A percentile compares a stretch with the other conserved stretches of the same genome.
These are phyloP conservation scores for Thryonomys swinderianus DNA, from an alignment of 2,113 vertebrate genomes.

Conservation along the genomic window DNA sequence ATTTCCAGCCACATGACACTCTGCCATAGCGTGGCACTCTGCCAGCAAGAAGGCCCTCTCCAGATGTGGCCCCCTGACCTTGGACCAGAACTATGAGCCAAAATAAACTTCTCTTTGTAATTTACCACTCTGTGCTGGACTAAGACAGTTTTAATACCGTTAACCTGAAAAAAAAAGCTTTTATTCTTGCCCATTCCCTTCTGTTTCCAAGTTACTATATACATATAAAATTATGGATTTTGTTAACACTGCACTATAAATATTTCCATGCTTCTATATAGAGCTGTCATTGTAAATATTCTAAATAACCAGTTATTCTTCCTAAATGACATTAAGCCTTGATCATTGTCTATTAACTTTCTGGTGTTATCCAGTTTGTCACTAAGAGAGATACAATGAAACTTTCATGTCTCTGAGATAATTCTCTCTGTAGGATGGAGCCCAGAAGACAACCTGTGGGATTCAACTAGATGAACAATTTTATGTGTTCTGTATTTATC, in stretches of 20 bases:
- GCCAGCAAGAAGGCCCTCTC: not conserved
- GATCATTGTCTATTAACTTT: not conserved
- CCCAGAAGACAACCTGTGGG: not conserved
- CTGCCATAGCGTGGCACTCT: not conserved
- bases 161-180: not conserved
- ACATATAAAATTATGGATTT: not conserved
- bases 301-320: not conserved
- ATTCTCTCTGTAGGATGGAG: not conserved
- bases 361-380: not conserved
- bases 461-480: not conserved
- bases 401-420: not conserved
- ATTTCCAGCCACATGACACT: not conserved
- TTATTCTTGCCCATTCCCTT: not conserved
- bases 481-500: not conserved
- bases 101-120: not conserved
- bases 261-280: not conserved
- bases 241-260: not conserved
- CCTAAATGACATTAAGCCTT: not conserved
- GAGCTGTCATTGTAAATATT: conserved; percentile 5
- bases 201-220: not conserved
- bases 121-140: not conserved
- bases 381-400: not conserved
- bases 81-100: not conserved
- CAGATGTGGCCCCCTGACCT: not conserved
- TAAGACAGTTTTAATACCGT: not conserved